Conservation (phyloP, 2,888 invertebrate genomes). For the Polyommatus icarus region DNA sequence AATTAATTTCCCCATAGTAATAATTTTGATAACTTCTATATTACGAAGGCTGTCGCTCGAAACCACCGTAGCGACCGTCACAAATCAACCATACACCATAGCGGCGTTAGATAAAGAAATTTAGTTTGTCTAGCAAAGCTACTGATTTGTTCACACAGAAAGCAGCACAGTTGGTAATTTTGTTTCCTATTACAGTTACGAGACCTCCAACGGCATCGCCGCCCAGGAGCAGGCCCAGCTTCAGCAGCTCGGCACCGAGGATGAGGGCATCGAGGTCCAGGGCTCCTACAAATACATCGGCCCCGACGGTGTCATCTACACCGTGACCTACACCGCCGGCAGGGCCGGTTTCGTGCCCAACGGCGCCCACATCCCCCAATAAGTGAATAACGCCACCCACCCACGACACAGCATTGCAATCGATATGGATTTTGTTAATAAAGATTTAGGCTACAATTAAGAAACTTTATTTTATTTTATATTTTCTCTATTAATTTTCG, state of each 20-base stretch:
- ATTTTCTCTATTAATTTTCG: too few species aligned
- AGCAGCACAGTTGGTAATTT: too few species aligned
- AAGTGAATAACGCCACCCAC: neutral
- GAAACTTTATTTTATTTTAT: neutral
- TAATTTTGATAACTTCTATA: too few species aligned
- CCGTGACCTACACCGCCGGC: constrained; percentile 73
- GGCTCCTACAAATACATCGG: constrained; percentile 64
- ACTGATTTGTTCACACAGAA: too few species aligned
- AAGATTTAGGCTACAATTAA: neutral
- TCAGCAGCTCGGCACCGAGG: constrained; percentile 52
- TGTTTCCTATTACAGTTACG: constrained; percentile 19
- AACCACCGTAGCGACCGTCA: too few species aligned
- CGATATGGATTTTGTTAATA: constrained; percentile 22
- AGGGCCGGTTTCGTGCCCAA: constrained; percentile 77
- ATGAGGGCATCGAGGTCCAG: constrained; percentile 55
- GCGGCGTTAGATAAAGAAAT: too few species aligned
- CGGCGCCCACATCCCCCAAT: constrained; percentile 58
- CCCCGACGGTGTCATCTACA: constrained; percentile 71
- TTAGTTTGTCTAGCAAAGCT: too few species aligned
- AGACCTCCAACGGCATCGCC: constrained; percentile 62
- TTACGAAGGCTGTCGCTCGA: too few species aligned
- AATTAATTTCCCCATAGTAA: too few species aligned
- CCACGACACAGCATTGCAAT: constrained; percentile 32
- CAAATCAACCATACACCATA: too few species aligned
- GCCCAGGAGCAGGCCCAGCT: constrained; percentile 36